Conservation (phyloP, 2,888 invertebrate species). For the Drosophila vallismaia region DNA sequence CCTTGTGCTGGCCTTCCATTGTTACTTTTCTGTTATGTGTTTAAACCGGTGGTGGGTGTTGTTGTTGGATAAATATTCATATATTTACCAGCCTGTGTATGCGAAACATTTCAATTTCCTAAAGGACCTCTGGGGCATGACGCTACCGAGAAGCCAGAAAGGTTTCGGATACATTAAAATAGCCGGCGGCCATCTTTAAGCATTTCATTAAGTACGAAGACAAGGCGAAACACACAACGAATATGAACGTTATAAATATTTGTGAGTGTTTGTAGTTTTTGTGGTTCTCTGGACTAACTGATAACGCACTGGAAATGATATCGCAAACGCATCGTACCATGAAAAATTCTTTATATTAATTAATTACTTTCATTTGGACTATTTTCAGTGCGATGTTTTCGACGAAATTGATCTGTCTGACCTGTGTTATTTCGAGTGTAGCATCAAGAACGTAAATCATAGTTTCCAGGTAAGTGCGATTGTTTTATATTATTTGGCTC, state of each 20-base stretch:
- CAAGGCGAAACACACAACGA: conserved; percentile 32
- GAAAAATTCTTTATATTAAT: neutral
- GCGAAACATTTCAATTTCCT: conserved; percentile 74
- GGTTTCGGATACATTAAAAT: conserved; percentile 49
- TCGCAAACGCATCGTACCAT: too few relatives aligned
- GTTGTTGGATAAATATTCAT: conserved; percentile 65
- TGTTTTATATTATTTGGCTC: conserved; percentile 24
- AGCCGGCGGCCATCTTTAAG: conserved; percentile 62
- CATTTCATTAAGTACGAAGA: conserved; percentile 55
- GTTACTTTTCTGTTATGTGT: conserved; percentile 46
- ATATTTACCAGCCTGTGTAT: conserved; percentile 58
- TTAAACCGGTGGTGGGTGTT: conserved; percentile 53
- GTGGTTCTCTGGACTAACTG: too few relatives aligned
- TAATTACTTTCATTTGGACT: neutral
- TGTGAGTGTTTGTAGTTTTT: neutral
- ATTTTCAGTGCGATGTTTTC: conserved; percentile 91
- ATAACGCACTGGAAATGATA: too few relatives aligned
- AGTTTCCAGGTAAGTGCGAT: conserved; percentile 90
- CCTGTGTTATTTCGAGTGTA: conserved; percentile 94
- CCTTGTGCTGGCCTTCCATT: conserved; percentile 26
- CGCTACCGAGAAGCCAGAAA: conserved; percentile 26
- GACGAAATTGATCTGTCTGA: conserved; percentile 94
- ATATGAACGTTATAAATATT: neutral
- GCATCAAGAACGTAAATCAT: conserved; percentile 93
- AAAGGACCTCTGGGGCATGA: conserved; percentile 48